These are phyloP conservation scores for Microchrysa polita DNA, from an alignment of 2,888 invertebrate species.

Conservation along the genomic window DNA sequence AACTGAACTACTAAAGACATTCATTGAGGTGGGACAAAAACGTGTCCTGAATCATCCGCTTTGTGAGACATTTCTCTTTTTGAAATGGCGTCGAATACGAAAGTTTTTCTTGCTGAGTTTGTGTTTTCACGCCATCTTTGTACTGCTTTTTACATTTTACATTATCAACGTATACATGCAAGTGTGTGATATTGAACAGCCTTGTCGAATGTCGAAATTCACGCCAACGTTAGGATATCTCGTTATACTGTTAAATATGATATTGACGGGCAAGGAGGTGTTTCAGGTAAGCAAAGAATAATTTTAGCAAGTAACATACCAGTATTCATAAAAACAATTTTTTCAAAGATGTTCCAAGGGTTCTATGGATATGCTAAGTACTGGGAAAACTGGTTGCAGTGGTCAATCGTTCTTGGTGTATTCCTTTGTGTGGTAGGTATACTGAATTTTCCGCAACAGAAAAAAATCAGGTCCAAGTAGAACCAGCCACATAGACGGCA, in stretches of 20 bases:
- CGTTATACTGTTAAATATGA: slow-evolving; percentile 71
- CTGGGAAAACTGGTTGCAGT: slow-evolving; percentile 88
- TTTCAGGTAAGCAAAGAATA: slow-evolving; percentile 58
- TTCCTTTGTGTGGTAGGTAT: slow-evolving; percentile 72
- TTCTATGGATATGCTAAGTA: slow-evolving; percentile 77
- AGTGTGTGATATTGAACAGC: slow-evolving; percentile 55
- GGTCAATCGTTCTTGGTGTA: slow-evolving; percentile 78
- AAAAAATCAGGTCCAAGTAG: too few relatives aligned
- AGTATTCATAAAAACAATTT: not conserved
- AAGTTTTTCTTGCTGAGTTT: slow-evolving; percentile 84
- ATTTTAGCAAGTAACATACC: not conserved
- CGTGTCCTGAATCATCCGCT: slow-evolving; percentile 84
- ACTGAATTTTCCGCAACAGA: too few relatives aligned
- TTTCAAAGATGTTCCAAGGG: slow-evolving; percentile 72
- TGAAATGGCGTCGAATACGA: slow-evolving; percentile 85
- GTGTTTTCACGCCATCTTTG: slow-evolving; percentile 80
- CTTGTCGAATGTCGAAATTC: slow-evolving; percentile 58
- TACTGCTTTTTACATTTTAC: slow-evolving; percentile 77
- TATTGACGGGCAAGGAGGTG: slow-evolving; percentile 77
- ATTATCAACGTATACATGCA: slow-evolving; percentile 69
- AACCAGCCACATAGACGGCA: too few relatives aligned
- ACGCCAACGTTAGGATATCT: slow-evolving; percentile 67
- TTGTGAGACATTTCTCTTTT: slow-evolving; percentile 83
- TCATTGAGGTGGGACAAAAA: slow-evolving; percentile 82
- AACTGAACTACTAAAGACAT: slow-evolving; percentile 74